A percentile compares a stretch with the other conserved stretches of the same genome.
phyloP scores from a whole-genome alignment of 1,140 invertebrate species.

The Hyles vespertilio region DNA sequence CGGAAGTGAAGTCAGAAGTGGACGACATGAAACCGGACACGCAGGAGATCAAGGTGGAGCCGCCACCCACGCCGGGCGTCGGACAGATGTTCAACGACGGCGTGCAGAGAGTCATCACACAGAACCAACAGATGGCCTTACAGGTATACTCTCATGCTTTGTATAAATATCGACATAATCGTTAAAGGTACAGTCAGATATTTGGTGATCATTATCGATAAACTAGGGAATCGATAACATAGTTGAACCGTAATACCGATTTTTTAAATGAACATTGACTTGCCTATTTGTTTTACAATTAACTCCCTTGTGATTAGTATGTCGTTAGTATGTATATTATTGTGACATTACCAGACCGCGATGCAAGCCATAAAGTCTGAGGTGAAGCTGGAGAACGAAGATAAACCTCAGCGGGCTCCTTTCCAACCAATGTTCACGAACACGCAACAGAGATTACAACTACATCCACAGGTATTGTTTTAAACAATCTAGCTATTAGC shows the following conservation, averaged over 20 bases:
- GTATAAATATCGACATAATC: too few relatives aligned
- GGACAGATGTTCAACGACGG: conserved; percentile 47
- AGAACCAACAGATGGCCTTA: conserved; percentile 52
- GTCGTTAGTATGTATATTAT: neutral
- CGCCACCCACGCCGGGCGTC: conserved; percentile 21
- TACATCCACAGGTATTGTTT: conserved; percentile 32
- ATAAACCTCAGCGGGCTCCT: conserved; percentile 38
- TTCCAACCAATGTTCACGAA: conserved; percentile 52
- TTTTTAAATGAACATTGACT: too few relatives aligned
- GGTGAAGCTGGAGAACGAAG: conserved; percentile 53
- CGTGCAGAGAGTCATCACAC: conserved; percentile 47
- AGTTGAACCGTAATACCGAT: too few relatives aligned
- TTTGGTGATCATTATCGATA: too few relatives aligned
- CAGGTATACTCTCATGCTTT: conserved; percentile 32
- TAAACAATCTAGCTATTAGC: neutral
- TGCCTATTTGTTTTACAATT: too few relatives aligned
- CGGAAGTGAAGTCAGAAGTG: conserved; percentile 48
- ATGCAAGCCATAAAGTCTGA: conserved; percentile 61
- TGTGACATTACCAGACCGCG: conserved; percentile 24
- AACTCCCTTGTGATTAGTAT: too few relatives aligned
- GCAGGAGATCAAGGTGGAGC: conserved; percentile 39
- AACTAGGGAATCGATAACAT: too few relatives aligned
- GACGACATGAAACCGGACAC: conserved; percentile 43
- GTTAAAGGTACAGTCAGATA: too few relatives aligned
- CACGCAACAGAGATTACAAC: conserved; percentile 28